Conservation (phyloP, 2,797 vertebrate genomes). For the Arrhamphus sclerolepis region DNA sequence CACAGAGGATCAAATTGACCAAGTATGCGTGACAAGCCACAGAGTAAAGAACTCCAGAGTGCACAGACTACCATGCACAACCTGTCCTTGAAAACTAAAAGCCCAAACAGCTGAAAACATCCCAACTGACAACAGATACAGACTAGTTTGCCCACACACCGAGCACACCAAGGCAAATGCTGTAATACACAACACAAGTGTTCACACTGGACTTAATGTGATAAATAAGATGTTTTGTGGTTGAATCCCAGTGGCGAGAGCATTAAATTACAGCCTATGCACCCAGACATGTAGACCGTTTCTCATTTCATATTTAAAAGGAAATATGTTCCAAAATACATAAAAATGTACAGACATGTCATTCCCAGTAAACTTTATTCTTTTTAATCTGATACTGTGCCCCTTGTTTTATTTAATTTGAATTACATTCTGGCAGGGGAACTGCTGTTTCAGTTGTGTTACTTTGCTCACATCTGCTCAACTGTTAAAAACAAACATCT, state of each 20-base stretch:
- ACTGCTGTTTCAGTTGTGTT: too few species aligned
- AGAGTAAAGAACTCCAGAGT: constrained; percentile 64
- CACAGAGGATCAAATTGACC: constrained; percentile 66
- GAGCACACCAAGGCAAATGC: constrained; percentile 22
- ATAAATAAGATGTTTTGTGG: background rate
- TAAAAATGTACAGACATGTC: too few species aligned
- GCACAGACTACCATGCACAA: constrained; percentile 57
- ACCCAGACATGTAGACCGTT: too few species aligned
- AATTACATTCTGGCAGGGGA: too few species aligned
- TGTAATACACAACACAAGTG: constrained; percentile 11
- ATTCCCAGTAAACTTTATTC: too few species aligned
- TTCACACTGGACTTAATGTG: background rate
- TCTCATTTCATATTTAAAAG: too few species aligned
- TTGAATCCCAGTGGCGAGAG: background rate
- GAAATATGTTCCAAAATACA: too few species aligned
- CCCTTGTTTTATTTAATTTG: too few species aligned
- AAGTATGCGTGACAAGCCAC: constrained; percentile 65
- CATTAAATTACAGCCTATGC: too few species aligned
- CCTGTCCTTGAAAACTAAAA: constrained; percentile 70
- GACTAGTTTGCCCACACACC: constrained; percentile 43
- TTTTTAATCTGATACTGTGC: too few species aligned
- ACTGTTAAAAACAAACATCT: too few species aligned
- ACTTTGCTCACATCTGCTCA: too few species aligned
- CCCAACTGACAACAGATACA: constrained; percentile 52
- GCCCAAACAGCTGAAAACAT: constrained; percentile 66